phyloP scores from a whole-genome alignment of 2,113 vertebrate genomes.

The Acanthisitta chloris region DNA sequence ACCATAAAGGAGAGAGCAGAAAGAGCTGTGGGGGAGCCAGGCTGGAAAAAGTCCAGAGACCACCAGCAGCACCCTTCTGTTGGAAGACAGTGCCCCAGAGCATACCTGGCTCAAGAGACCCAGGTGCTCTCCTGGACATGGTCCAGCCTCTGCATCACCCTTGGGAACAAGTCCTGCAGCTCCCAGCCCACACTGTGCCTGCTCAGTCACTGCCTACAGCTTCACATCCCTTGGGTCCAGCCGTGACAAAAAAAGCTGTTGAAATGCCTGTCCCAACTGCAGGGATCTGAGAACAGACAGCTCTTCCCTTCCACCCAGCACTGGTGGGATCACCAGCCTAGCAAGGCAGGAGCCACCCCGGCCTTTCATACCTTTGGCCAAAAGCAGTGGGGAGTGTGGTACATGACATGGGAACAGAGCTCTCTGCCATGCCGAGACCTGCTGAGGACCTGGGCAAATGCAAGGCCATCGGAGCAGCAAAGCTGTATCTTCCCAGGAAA shows the following conservation, averaged over 20 bases:
- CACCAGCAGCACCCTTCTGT: not conserved
- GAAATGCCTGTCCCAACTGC: accelerated
- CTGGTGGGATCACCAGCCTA: not conserved
- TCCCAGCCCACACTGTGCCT: not conserved
- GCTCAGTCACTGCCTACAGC: not conserved
- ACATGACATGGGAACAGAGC: not conserved
- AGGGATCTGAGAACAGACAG: not conserved
- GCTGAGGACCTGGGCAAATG: accelerated
- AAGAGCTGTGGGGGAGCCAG: not conserved
- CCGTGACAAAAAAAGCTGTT: not conserved
- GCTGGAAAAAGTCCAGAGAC: not conserved
- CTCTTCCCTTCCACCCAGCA: not conserved
- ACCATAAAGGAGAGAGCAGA: not conserved
- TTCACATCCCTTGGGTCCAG: not conserved
- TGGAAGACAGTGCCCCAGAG: not conserved
- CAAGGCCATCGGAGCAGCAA: not conserved
- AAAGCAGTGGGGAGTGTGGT: not conserved
- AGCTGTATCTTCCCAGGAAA: not conserved
- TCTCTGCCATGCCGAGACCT: not conserved
- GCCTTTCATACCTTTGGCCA: not conserved
- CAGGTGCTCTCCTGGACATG: accelerated
- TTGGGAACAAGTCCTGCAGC: not conserved
- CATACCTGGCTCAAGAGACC: accelerated
- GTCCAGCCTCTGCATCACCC: not conserved
- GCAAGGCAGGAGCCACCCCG: not conserved